Evolutionary conservation across 2,797 vertebrate species (phyloP).

Genomic region (Hypotaenidia philippensis): DNA sequence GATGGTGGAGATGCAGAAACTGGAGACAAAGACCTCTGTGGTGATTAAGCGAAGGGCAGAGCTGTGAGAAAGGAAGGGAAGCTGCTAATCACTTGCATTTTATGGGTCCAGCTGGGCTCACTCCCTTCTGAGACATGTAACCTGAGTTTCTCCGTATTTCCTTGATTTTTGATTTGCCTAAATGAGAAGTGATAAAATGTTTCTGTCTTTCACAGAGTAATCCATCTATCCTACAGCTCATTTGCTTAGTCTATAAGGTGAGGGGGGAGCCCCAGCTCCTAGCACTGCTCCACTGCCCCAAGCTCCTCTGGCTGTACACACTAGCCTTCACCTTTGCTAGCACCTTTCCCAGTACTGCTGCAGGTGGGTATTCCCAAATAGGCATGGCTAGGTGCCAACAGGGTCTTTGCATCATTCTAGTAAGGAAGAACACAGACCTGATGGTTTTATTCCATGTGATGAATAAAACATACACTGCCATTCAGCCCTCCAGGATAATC

Average conservation of each 20-base stretch:
- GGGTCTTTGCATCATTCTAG: neutral
- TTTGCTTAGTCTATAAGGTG: neutral
- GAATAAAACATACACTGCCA: neutral
- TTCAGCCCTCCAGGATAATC: neutral
- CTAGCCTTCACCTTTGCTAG: neutral
- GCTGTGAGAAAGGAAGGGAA: neutral
- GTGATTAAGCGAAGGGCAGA: neutral
- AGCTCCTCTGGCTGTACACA: neutral
- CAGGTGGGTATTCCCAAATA: neutral
- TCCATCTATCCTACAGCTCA: neutral
- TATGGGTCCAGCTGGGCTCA: neutral
- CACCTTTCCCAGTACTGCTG: neutral
- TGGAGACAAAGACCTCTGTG: neutral
- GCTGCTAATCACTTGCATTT: neutral
- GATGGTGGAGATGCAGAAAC: neutral
- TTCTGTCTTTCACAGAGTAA: neutral
- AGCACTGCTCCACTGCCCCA: fast-evolving
- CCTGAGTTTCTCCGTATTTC: neutral
- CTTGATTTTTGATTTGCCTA: neutral
- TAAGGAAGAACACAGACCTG: neutral
- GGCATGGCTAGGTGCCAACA: neutral
- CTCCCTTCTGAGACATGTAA: neutral
- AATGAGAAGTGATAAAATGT: neutral
- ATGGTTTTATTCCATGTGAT: neutral
- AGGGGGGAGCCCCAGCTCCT: neutral